Evolutionary conservation across 2,888 invertebrate genomes (phyloP), one percentile per base, ranked within the genome.

Genomic region (Sesamia inferens): DNA sequence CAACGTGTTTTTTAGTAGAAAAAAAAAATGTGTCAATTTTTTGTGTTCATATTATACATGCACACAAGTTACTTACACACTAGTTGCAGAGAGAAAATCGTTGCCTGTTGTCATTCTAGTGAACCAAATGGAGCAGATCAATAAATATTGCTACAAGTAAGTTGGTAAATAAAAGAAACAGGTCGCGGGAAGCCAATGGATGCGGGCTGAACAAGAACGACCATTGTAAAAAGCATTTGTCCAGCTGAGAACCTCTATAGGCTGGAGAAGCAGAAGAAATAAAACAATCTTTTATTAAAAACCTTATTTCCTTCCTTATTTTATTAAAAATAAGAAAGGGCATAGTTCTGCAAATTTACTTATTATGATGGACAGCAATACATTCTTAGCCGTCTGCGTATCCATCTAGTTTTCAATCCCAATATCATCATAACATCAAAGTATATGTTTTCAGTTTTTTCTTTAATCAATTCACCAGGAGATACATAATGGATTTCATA

Each of bases 401-500:
- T 7, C 16, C 16, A 42, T 55, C 3, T 13, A 57, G n/a, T 47
- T 11, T 44, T 44, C 39, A 2, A 39, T 39, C 11, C 44, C 44
- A 44, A 24, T 57, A 51, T 16, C 4, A 5, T 8, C n/a, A 44
- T 24, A 39, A 22, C 14, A 24, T 14, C 6, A 75, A 2, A 14
- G 5, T 0, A 16, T 22, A 22, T 10, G 48, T 55, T 24, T 19
- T 42, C 22, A 55, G 6, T 31, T 16, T 24, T 22, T 68, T 63
- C 57, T 24, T 48, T 51, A 39, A 57, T 44, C 14, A 39, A 24
- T 65, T 48, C n/a, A 42, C 31, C 13, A 16, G 13, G 4, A 8
- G 1, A 79, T 68, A 62, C 22, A 71, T 71, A 66, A 76, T 69
- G 57, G 55, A 76, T 71, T 44, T 67, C 55, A 76, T 79, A 58